Conservation (phyloP, 2,797 vertebrate species). For the Erpetoichthys calabaricus region DNA sequence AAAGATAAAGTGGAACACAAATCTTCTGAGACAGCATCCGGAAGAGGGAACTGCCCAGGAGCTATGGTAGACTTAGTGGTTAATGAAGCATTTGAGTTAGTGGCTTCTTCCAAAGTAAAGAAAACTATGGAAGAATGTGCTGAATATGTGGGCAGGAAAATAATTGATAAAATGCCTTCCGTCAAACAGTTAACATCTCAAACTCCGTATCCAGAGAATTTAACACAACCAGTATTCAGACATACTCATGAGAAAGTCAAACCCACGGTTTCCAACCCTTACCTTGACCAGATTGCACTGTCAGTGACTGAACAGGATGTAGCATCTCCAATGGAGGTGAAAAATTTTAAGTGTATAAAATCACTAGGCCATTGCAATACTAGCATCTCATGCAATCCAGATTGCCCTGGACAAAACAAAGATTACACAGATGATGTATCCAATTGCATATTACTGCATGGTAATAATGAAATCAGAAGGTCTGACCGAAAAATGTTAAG, state of each 20-base stretch:
- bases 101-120: slow-evolving; percentile 60
- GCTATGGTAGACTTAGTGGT: slow-evolving; percentile 77
- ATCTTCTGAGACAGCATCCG: slow-evolving; percentile 19
- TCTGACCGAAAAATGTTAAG: background rate
- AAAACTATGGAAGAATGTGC: slow-evolving; percentile 60
- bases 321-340: slow-evolving; percentile 7
- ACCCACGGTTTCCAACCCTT: slow-evolving; percentile 24
- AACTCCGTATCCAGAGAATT: slow-evolving; percentile 32
- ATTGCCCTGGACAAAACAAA: no score
- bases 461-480: no score
- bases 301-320: slow-evolving; percentile 7
- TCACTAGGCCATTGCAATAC: slow-evolving; percentile 11
- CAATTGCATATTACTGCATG: no score
- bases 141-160: slow-evolving; percentile 53
- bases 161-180: slow-evolving; percentile 31
- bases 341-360: slow-evolving; percentile 5
- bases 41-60: slow-evolving; percentile 59
- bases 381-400: no score
- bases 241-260: slow-evolving; percentile 37
- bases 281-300: slow-evolving; percentile 18
- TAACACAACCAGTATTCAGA: slow-evolving; percentile 40
- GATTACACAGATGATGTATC: no score
- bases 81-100: slow-evolving; percentile 72
- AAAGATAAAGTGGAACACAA: slow-evolving; percentile 5
- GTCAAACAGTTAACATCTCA: slow-evolving; percentile 29